phyloP scores from a whole-genome alignment of 1,140 invertebrate species.

The Bombus consobrinus region DNA sequence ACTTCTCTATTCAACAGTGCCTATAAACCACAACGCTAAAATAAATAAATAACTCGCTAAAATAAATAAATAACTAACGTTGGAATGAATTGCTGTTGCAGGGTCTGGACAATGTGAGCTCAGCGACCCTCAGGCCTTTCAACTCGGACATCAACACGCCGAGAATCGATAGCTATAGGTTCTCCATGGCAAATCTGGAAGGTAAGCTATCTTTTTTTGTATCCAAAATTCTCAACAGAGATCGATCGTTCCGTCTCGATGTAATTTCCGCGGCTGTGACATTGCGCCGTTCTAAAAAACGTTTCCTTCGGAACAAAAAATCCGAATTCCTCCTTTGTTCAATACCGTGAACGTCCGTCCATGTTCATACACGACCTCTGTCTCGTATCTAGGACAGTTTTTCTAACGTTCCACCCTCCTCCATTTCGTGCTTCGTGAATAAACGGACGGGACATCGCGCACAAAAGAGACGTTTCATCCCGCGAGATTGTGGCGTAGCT shows the following conservation, averaged over 20 bases:
- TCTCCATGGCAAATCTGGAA: conserved; percentile 96
- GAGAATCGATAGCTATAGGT: conserved; percentile 93
- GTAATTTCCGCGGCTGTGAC: conserved; percentile 31
- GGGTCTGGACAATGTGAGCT: conserved; percentile 86
- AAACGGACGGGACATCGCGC: not conserved
- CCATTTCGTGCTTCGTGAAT: conserved; percentile 12
- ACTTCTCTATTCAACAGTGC: not conserved
- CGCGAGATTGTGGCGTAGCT: conserved; percentile 13
- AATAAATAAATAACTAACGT: not conserved
- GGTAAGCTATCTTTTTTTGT: conserved; percentile 78
- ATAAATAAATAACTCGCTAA: too few relatives aligned
- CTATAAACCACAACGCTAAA: too few relatives aligned
- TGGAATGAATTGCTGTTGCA: conserved; percentile 79
- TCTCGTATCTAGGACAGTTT: conserved; percentile 42
- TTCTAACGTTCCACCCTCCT: conserved; percentile 1
- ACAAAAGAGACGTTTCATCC: conserved; percentile 33
- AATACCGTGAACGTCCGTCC: not conserved
- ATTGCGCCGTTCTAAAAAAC: conserved; percentile 16
- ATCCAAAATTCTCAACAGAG: too few relatives aligned
- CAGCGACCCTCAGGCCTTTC: conserved; percentile 83
- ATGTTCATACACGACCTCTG: not conserved
- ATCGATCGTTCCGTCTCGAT: conserved; percentile 10
- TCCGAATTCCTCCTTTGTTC: conserved; percentile 26
- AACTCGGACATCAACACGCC: conserved; percentile 86
- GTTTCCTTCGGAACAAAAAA: conserved; percentile 5